A percentile compares a stretch with the other conserved stretches of the same genome.
Conservation (phyloP, 2,113 vertebrate genomes). For the Otocyon megalotis region DNA sequence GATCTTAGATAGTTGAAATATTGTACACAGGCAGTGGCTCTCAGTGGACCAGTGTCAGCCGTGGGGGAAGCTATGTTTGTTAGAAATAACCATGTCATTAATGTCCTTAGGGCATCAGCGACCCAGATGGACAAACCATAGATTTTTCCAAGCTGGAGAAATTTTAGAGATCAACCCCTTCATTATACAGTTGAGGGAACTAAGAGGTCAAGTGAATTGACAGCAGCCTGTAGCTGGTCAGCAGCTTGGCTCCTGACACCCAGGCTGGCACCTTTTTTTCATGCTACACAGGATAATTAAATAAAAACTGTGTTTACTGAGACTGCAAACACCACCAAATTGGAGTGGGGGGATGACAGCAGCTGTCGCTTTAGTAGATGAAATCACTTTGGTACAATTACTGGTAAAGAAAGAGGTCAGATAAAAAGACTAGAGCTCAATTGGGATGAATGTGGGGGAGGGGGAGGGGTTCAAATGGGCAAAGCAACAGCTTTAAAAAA, state of each 20-base stretch:
- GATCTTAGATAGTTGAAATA: conserved; percentile 28
- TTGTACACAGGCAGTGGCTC: neutral
- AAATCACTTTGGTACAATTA: neutral
- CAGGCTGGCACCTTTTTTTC: neutral
- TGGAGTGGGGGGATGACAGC: neutral
- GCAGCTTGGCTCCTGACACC: neutral
- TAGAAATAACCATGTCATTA: conserved; percentile 40
- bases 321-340: neutral
- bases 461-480: neutral
- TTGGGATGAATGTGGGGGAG: neutral
- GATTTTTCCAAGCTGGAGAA: conserved; percentile 66
- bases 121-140: conserved; percentile 59
- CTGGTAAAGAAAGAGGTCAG: neutral
- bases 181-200: conserved; percentile 25
- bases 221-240: neutral
- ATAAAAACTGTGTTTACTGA: neutral
- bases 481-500: conserved; percentile 21
- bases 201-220: conserved; percentile 46
- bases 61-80: neutral
- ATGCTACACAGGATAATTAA: neutral
- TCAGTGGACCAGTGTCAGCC: neutral
- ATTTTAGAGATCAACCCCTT: conserved; percentile 34
- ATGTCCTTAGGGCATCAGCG: conserved; percentile 47
- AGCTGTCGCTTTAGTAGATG: neutral
- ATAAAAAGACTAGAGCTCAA: neutral